These are phyloP conservation scores for Daboia siamensis DNA, from an alignment of 2,113 vertebrate genomes.

Conservation along the genomic window DNA sequence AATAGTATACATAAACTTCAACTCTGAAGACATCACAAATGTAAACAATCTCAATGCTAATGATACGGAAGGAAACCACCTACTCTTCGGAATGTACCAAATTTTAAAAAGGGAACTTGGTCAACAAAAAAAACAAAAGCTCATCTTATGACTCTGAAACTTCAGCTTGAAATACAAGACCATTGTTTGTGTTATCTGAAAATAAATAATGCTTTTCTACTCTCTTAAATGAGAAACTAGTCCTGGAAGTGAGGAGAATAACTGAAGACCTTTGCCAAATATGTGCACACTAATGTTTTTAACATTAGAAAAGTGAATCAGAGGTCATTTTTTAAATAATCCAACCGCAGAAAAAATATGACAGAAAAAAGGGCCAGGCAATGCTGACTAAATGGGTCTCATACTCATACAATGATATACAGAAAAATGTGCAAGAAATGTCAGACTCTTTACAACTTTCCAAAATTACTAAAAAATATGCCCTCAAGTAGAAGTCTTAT, in stretches of 20 bases:
- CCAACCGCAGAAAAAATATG: background rate
- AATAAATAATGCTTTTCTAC: background rate
- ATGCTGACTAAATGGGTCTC: background rate
- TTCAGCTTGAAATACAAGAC: background rate
- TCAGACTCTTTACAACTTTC: background rate
- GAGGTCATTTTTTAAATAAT: background rate
- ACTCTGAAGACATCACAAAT: background rate
- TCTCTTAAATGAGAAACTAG: background rate
- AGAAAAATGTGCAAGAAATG: background rate
- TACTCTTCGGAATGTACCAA: background rate
- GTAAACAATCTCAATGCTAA: background rate
- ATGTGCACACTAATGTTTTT: background rate
- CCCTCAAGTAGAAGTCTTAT: background rate
- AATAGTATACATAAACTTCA: background rate
- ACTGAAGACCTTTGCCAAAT: background rate
- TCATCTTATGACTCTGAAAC: background rate
- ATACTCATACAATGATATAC: background rate
- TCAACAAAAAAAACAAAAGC: background rate
- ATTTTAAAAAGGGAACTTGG: background rate
- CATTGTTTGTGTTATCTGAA: background rate
- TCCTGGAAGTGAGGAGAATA: background rate
- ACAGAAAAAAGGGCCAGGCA: background rate
- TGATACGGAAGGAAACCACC: background rate
- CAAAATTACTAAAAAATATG: slow-evolving; percentile 3
- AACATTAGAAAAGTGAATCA: background rate